Conservation (phyloP, 2,888 invertebrate species). For the Laothoe populi region DNA sequence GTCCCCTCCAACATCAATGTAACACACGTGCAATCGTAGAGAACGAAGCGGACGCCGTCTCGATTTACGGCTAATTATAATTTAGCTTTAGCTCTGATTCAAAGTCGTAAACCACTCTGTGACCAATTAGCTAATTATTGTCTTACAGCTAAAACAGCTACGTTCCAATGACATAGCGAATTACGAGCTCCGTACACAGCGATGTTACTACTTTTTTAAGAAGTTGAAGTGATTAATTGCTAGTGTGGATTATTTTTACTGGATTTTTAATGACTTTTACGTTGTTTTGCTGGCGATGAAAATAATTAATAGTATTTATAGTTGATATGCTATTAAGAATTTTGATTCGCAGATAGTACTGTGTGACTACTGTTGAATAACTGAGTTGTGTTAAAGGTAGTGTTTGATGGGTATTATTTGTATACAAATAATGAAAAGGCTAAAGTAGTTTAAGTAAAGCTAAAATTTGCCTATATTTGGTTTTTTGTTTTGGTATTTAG, state of each 20-base stretch:
- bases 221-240: conserved; percentile 8
- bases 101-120: conserved; percentile 72
- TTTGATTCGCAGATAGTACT: neutral
- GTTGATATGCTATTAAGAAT: neutral
- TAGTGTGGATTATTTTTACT: conserved; percentile 13
- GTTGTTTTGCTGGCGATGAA: neutral
- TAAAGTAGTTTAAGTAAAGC: too few relatives aligned
- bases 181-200: neutral
- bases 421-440: too few relatives aligned
- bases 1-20: neutral
- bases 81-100: conserved; percentile 68
- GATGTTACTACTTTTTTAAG: conserved; percentile 8
- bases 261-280: neutral
- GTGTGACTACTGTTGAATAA: too few relatives aligned
- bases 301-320: too few relatives aligned
- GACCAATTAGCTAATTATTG: conserved; percentile 78
- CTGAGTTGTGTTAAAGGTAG: too few relatives aligned
- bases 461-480: too few relatives aligned
- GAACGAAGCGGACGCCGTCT: conserved; percentile 54
- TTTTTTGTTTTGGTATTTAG: too few relatives aligned
- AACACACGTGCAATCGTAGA: neutral
- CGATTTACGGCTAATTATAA: conserved; percentile 79
- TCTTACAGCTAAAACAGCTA: conserved; percentile 25
- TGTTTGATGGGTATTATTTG: too few relatives aligned
- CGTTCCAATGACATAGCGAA: conserved; percentile 31